Base-by-base conservation (phyloP, 1,140 invertebrate species). In the Macrostomum lignano region DNA sequence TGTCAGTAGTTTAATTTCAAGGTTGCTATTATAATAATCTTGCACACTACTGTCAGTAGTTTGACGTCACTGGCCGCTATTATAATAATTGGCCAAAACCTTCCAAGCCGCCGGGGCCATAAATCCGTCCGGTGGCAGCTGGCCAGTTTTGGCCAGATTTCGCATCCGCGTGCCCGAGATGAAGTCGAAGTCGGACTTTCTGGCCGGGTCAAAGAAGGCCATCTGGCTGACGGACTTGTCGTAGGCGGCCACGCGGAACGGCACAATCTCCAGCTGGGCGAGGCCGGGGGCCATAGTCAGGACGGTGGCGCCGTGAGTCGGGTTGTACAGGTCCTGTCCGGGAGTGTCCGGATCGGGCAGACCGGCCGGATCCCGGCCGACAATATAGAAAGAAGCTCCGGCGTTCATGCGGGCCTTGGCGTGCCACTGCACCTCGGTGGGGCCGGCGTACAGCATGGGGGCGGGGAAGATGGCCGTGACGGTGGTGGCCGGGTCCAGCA, bases 381-480 rank as follows among this genome's bases (percentile, higher is more conserved):
- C 91, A 40, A 98, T 98, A 52, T 96, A 98, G 56, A 88, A 91
- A 51, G 88, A 81, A 4, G 82, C 82, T 0, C 88, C 88, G 10
- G 84, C 77, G 42, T 73, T 72, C 71, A 94, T 75, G 38, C 88
- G 64, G 0, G 84, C 75, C 53, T 91, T 91, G 1, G 84, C 84
- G 61, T 96, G 88, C 88, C 88, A 96, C 57, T 96, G 88, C 17
- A 74, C 73, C 66, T 96, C 88, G 25, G 81, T 84, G 11, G 88
- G 88, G 10, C 91, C 91, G 13, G 86, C 91, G 57, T 98, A 98
- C 70, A 86, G 73, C 91, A 98, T 98, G 1, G 88, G 91, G 38
- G 84, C 91, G 0, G 91, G 91, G 58, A 98, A 98, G 44, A 98
- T 94, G 2, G 91, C 84, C 30, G 98, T 56, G 10, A 96, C 67